Base-by-base conservation (phyloP, 2,888 invertebrate species). In the Pilophorus perplexus region DNA sequence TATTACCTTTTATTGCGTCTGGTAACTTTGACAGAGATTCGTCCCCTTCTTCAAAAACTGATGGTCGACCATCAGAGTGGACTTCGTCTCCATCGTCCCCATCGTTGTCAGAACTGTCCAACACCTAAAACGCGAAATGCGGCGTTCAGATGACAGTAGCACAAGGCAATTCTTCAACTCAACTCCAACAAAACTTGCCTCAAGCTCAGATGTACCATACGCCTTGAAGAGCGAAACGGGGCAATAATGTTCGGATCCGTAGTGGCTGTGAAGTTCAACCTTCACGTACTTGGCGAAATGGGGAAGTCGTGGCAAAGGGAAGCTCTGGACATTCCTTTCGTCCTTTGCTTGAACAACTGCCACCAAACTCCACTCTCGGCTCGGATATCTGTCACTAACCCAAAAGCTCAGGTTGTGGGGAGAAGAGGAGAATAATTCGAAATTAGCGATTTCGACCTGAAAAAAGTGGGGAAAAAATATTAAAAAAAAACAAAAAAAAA, bases 191-290 rank as follows among this genome's bases (percentile, higher is more conserved):
- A n/a, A n/a, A 33, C 2, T 52, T 52, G 91, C 92, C 77, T 93
- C 92, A 75, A 90, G 92, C 75, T 95, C 95, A 12, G 93, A 93
- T 1, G 92, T 93, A 16, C 96, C 97, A 60, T 90, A 95, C 1
- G 93, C 91, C 69, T 91, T 86, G 77, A 99, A 91, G 55, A 96
- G 81, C n/a, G 95, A 96, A 70, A 99, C 83, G 0, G 99, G 98
- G 76, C 99, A 99, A 77, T 90, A 99, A 77, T 99, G 98, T 78
- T 99, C 98, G 6, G 88, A 87, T 18, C 98, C 97, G 77, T 96
- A 92, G 77, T 99, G 95, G 38, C 93, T 91, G 70, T 91, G 84
- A 74, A 99, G 83, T 74, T 99, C 98, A 44, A 75, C 72, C 66
- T 73, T 74, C 25, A 74, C 71, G 60, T 73, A 75, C 64, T 74